phyloP scores from a whole-genome alignment of 2,797 vertebrate species.

The Pangasius sanitwongsei region DNA sequence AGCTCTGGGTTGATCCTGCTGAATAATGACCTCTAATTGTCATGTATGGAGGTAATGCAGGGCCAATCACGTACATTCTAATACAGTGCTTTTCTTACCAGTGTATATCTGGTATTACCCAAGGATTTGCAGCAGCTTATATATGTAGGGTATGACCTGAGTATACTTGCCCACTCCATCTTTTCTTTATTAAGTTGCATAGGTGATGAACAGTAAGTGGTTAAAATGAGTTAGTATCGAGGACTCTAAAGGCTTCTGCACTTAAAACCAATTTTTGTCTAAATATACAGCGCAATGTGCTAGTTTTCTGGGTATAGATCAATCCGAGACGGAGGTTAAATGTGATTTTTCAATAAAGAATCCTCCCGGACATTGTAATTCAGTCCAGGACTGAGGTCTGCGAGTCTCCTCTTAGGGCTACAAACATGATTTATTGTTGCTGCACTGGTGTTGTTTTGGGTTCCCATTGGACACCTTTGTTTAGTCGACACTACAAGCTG shows the following conservation, averaged over 20 bases:
- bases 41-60: not conserved
- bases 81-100: not conserved
- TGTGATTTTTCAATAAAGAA: conserved; percentile 33
- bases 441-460: conserved; percentile 27
- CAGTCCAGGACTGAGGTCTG: conserved; percentile 27
- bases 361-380: conserved; percentile 40
- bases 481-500: conserved; percentile 13
- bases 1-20: not conserved
- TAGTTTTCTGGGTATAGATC: conserved; percentile 4
- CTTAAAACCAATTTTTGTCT: conserved; percentile 19
- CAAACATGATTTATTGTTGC: conserved; percentile 24
- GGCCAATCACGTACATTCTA: not conserved
- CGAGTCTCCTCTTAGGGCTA: not conserved
- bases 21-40: not conserved
- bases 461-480: conserved; percentile 40
- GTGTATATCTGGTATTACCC: not conserved
- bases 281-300: not conserved
- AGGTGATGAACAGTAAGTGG: conserved; percentile 9
- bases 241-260: not conserved
- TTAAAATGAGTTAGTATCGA: conserved; percentile 23
- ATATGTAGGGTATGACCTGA: not conserved
- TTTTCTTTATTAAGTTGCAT: conserved; percentile 30
- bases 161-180: not conserved
- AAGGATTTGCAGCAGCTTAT: not conserved
- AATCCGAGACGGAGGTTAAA: conserved; percentile 22